Base-by-base conservation (phyloP, 1,140 invertebrate genomes). In the Physella acuta region DNA sequence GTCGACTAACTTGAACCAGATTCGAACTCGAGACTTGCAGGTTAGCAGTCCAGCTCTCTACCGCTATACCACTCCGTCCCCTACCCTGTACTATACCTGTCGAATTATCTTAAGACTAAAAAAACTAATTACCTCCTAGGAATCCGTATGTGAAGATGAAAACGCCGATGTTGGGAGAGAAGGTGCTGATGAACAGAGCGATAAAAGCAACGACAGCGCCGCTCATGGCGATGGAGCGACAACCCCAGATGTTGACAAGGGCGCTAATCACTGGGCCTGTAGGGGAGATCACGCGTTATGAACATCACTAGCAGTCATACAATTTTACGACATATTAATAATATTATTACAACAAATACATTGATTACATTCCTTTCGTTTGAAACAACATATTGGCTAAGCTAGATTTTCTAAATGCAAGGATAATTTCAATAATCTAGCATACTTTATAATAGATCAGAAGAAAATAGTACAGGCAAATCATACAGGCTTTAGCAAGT, bases 201-300 rank as follows among this genome's bases (percentile, higher is more conserved):
- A 85, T 56, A 49, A 89, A 87, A 31, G 91, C 90, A 65, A 98
- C 85, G 4, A 96, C 58, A 74, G 90, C 90, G 49, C 96, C 96
- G 2, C 90, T 75, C 37, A 98, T 92, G 1, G 93, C 91, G 0
- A 97, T 93, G 16, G 88, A 82, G 55, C 95, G 88, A 85, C 97
- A 98, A 5, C 95, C 95, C 78, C 92, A 98, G 71, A 91, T 88
- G 79, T 93, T 93, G 4, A 87, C 85, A 62, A 97, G 85, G 0
- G 92, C 93, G 67, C 93, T 94, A 0, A 94, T 95, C 79, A 98
- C 91, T 0, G 97, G 97, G 74, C 96, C 96, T 90, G 82, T 28
- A 67, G 68, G 39, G 8, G 20, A 44, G 39, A 44, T 44, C n/a
- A 44, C 39, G 39, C 39, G 20, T 4, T n/a, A n/a, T n/a, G 55